Evolutionary conservation across 2,797 vertebrate genomes (phyloP).

Genomic region (Acanthis flammea): DNA sequence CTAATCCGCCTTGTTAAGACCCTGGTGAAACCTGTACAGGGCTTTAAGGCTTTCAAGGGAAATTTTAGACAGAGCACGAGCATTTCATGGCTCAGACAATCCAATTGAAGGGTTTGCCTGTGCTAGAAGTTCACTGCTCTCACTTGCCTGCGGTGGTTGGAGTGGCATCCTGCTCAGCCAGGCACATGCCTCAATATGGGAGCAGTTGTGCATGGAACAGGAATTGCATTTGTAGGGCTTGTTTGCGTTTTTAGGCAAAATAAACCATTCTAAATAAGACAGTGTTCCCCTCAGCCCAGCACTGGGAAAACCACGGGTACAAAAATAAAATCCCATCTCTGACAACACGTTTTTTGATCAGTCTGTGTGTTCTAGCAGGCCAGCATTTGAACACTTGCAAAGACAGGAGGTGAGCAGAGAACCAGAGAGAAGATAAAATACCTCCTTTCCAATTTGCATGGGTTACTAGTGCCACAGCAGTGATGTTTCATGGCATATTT

Average conservation of each 20-base stretch:
- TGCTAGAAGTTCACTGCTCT: conserved; percentile 5
- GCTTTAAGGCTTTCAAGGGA: conserved; percentile 28
- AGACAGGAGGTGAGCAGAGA: not conserved
- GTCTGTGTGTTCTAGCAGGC: not conserved
- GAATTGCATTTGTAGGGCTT: not conserved
- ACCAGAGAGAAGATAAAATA: not conserved
- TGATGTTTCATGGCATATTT: rapidly evolving
- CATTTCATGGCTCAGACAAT: conserved; percentile 33
- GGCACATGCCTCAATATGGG: not conserved
- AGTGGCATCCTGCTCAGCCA: not conserved
- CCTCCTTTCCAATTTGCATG: not conserved
- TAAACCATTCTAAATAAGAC: not conserved
- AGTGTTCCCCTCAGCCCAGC: not conserved
- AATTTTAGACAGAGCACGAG: conserved; percentile 27
- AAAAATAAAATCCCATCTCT: not conserved
- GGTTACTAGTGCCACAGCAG: not conserved
- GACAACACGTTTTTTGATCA: not conserved
- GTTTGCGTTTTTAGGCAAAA: not conserved
- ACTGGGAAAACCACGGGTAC: not conserved
- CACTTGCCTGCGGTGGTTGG: not conserved
- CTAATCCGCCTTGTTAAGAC: not conserved
- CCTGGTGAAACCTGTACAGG: not conserved
- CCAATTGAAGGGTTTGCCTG: conserved; percentile 2
- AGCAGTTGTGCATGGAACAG: not conserved
- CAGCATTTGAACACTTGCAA: not conserved